A percentile compares a stretch with the other conserved stretches of the same genome.
These are phyloP conservation scores for Osmoderma eremita DNA, from an alignment of 2,888 invertebrate species.

Conservation along the genomic window DNA sequence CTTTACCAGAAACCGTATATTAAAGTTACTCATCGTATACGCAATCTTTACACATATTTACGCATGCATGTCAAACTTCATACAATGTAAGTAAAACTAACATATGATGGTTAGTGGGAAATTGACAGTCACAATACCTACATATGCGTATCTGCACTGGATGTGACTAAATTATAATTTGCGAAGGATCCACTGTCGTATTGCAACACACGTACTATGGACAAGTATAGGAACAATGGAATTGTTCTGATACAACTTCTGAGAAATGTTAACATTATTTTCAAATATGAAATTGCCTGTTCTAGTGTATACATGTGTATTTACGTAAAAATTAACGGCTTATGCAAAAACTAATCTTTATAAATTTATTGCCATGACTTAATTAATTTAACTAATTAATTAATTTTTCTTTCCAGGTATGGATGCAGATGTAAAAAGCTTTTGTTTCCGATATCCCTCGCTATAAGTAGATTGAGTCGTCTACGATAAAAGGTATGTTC, in stretches of 20 bases:
- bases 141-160: neutral
- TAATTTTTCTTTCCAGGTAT: too few relatives aligned
- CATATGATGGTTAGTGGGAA: too few relatives aligned
- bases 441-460: too few relatives aligned
- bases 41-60: conserved; percentile 1
- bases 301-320: too few relatives aligned
- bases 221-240: conserved; percentile 8
- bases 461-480: too few relatives aligned
- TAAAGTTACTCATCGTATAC: neutral
- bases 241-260: conserved; percentile 10
- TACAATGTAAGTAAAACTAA: too few relatives aligned
- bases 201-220: conserved; percentile 2
- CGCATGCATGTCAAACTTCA: neutral
- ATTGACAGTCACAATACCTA: too few relatives aligned
- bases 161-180: conserved; percentile 12
- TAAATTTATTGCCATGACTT: too few relatives aligned
- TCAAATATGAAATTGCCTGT: conserved; percentile 12
- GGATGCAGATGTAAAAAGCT: too few relatives aligned
- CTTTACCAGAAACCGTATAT: too few relatives aligned
- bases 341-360: conserved; percentile 8
- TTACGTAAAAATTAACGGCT: conserved; percentile 4
- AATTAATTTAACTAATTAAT: too few relatives aligned
- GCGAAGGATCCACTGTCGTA: neutral
- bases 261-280: conserved; percentile 15
- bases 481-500: too few relatives aligned